Evolutionary conservation across 2,113 vertebrate species (phyloP).

Genomic region (Xenopus laevis): DNA sequence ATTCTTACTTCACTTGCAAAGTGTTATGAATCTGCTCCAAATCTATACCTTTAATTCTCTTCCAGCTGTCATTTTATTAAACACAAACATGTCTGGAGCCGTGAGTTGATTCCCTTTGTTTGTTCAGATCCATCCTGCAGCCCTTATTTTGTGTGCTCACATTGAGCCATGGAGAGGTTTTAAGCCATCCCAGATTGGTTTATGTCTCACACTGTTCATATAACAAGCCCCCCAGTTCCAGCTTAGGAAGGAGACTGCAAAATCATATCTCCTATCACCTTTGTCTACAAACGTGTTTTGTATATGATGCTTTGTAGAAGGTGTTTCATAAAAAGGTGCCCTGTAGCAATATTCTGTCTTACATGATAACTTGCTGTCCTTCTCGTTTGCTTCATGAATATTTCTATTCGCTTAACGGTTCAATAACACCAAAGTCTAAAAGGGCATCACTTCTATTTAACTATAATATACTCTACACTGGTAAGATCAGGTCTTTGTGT

Average conservation of each 20-base stretch:
- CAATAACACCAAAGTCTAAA: too few species aligned
- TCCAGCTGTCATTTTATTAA: constrained; percentile 39
- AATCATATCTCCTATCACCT: constrained; percentile 13
- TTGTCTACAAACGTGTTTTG: constrained; percentile 11
- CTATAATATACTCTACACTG: too few species aligned
- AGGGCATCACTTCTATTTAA: too few species aligned
- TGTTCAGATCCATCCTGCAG: constrained; percentile 46
- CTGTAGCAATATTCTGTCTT: constrained; percentile 17
- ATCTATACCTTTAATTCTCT: constrained; percentile 13
- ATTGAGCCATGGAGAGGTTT: constrained; percentile 3
- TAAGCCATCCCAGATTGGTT: not conserved
- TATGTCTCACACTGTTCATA: constrained; percentile 29
- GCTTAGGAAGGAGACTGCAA: constrained; percentile 20
- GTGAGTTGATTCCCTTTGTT: constrained; percentile 43
- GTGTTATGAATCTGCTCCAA: not conserved
- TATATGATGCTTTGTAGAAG: constrained; percentile 29
- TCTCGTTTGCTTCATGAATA: constrained; percentile 22
- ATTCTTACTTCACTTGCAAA: not conserved
- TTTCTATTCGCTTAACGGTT: constrained; percentile 18
- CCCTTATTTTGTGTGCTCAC: not conserved
- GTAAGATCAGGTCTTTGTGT: too few species aligned
- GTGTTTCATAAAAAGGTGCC: constrained; percentile 41
- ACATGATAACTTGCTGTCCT: constrained; percentile 15
- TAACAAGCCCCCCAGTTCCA: not conserved
- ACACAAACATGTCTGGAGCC: constrained; percentile 51